Base-by-base conservation (phyloP, 2,113 vertebrate genomes). In the Chionodraco myersi region DNA sequence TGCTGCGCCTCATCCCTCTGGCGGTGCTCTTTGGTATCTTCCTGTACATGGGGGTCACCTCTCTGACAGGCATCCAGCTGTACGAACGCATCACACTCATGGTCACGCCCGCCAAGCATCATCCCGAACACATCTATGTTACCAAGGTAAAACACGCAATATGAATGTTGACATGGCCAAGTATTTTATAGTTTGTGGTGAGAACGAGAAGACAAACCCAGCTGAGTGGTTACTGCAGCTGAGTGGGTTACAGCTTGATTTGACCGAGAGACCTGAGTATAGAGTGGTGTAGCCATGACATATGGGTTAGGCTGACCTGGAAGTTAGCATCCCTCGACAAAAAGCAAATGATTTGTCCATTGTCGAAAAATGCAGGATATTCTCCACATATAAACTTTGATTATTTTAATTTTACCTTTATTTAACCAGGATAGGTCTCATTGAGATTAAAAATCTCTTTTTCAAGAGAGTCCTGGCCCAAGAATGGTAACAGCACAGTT, bases 11-110 rank as follows among this genome's bases (percentile, higher is more conserved):
- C 92, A 99, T 99, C 92, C 98, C 98, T 0, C 80, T 99, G 93
- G 97, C 98, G 0, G 98, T 99, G 72, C 97, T 99, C 65, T 99
- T 99, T 0, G 98, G 98, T 21, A 97, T 99, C 86, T 99, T 99
- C 93, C 94, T 99, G 44, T 99, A 99, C 92, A 99, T 99, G 98
- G 98, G 98, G 8, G 95, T 99, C 85, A 99, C 98, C 0, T 99
- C 98, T 0, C 95, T 99, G 85, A 98, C 97, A 0, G 98, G 98
- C 64, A 99, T 99, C 93, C 97, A 99, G 89, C 95, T 99, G 59
- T 99, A 98, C 0, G 97, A 99, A 81, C 96, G 98, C 49, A 96
- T 99, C 78, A 94, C 98, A 3, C 97, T 99, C 2, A 97, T 99
- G 94, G 95, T 98, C 90, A 99, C 98, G 79, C 98, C 98, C 0